Evolutionary conservation across 2,113 vertebrate genomes (phyloP), one percentile per base, ranked within the genome.

Genomic region (Saccopteryx leptura): DNA sequence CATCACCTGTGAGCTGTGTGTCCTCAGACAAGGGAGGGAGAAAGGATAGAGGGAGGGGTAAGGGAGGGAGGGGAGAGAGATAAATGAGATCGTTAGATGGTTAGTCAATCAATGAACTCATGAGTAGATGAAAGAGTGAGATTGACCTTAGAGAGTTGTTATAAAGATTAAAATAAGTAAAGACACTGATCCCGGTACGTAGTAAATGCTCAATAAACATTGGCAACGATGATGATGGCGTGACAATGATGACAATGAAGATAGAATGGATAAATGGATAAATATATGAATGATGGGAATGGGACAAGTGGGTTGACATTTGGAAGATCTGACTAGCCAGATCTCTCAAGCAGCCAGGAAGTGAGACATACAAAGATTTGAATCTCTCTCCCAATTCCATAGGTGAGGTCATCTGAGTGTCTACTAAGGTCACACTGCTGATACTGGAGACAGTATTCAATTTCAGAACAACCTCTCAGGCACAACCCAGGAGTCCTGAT

Each of bases 231-330:
- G 39, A 23, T 8, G 58, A 66, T 11, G 5, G 9, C 1, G 9
- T 31, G 33, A 33, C 12, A 0, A 18, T 10, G 39, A 15, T 3
- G 10, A 24, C 19, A 8, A 10, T 28, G 50, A 14, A 50, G 46
- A 24, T 7, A 9, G 60, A 33, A 18, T 8, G 54, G 46, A 65
- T 28, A 19, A 24, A 17, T 1, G 9, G 46, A 50, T 46, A 58
- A 26, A 26, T 2, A 28, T 2, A 1, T 9, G 21, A 39, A 48
- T 8, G 75, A n/a, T 1, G 2, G 33, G 1, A 13, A n/a, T 3
- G 48, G 48, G 33, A 63, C 61, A 2, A 7, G 46, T 0, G 19
- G 11, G 11, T 1, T 18, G 33, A 50, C 60, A 7, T 10, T 52
- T 19, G 61, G 54, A 71, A 19, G 9, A 9, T 19, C 33, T 48